These are phyloP conservation scores for Sylvia borin DNA, from an alignment of 2,797 vertebrate genomes.

Conservation along the genomic window DNA sequence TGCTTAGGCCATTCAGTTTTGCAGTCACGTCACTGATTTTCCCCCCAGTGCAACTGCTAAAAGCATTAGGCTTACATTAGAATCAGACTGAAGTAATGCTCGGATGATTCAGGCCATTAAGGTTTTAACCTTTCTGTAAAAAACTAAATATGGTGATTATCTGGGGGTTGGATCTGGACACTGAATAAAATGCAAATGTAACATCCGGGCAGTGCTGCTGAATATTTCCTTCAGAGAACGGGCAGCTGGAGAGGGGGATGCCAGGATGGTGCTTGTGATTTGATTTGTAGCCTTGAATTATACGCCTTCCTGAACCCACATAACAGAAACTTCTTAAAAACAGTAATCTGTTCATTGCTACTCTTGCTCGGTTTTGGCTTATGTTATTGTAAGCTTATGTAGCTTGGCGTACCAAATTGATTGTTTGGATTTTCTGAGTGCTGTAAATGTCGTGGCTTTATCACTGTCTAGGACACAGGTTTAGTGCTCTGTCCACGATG, in stretches of 20 bases:
- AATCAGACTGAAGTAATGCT: constrained; percentile 49
- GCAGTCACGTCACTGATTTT: background rate
- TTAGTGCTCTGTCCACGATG: constrained; percentile 1
- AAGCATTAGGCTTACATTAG: constrained; percentile 28
- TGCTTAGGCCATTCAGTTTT: constrained; percentile 21
- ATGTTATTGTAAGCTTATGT: background rate
- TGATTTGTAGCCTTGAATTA: constrained; percentile 27
- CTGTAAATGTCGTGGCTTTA: constrained; percentile 39
- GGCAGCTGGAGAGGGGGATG: background rate
- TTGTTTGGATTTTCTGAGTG: constrained; percentile 46
- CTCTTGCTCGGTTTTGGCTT: background rate
- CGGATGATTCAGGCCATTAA: constrained; percentile 62
- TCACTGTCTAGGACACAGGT: background rate
- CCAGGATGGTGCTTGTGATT: background rate
- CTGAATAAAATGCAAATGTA: constrained; percentile 43
- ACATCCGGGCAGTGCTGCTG: background rate
- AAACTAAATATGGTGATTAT: constrained; percentile 58
- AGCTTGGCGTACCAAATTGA: background rate
- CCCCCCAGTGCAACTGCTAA: constrained; percentile 6
- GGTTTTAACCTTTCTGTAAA: constrained; percentile 60
- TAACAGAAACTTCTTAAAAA: background rate
- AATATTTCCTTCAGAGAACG: background rate
- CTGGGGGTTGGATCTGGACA: constrained; percentile 21
- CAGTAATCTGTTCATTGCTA: background rate
- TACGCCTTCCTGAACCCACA: background rate